These are phyloP conservation scores for Mesocricetus auratus DNA, from an alignment of 2,113 vertebrate species.

Conservation along the genomic window DNA sequence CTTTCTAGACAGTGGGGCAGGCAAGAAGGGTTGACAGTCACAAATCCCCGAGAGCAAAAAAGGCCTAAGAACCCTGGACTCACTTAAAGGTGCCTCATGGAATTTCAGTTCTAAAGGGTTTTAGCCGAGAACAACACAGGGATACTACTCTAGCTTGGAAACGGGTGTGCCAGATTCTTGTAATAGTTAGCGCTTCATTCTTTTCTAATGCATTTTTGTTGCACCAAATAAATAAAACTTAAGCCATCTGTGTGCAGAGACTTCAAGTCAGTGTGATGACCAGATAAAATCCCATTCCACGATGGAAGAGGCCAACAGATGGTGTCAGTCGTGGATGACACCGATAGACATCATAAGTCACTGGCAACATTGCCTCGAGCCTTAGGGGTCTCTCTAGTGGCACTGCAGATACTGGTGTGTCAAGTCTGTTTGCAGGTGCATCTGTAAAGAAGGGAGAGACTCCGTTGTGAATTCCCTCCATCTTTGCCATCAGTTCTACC, in stretches of 20 bases:
- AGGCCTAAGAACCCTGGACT: neutral
- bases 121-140: neutral
- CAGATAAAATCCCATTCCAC: constrained; percentile 39
- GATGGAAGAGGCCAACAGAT: neutral
- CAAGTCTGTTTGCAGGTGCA: neutral
- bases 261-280: neutral
- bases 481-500: neutral
- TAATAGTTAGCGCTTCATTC: neutral
- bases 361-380: neutral
- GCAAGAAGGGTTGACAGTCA: neutral
- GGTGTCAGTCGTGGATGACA: neutral
- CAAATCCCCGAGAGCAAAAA: neutral
- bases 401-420: neutral
- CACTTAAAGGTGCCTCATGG: neutral
- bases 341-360: neutral
- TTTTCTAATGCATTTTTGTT: constrained; percentile 42
- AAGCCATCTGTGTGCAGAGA: neutral
- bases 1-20: neutral
- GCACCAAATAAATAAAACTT: neutral
- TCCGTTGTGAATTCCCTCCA: neutral
- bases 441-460: neutral
- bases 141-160: neutral
- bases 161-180: constrained; percentile 9
- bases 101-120: neutral
- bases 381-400: neutral